Percentiles rank a stretch among this genome's conserved stretches.
phyloP scores from a whole-genome alignment of 2,797 vertebrate genomes.

The Hephaestus fuliginosus region DNA sequence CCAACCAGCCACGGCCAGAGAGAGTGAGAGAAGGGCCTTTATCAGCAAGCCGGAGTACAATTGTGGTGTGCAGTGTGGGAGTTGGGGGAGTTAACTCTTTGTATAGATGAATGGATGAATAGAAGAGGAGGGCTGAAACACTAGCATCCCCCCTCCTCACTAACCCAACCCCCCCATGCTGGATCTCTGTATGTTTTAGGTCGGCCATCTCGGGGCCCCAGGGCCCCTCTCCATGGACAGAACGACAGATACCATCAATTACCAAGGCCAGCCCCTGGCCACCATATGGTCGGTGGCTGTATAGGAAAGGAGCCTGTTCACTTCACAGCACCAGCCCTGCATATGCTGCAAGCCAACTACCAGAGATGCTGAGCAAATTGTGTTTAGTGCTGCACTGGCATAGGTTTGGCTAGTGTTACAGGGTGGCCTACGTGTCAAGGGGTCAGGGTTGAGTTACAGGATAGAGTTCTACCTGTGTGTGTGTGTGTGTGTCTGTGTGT shows the following conservation, averaged over 20 bases:
- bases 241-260: conserved; percentile 88
- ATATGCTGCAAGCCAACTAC: conserved; percentile 80
- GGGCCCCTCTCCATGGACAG: conserved; percentile 77
- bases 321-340: conserved; percentile 75
- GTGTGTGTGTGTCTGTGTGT: conserved; percentile 51
- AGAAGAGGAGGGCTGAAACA: conserved; percentile 86
- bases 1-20: conserved; percentile 65
- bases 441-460: conserved; percentile 79
- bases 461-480: conserved; percentile 70
- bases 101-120: conserved; percentile 86
- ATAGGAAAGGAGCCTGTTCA: conserved; percentile 81
- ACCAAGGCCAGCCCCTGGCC: conserved; percentile 81
- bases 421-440: conserved; percentile 67
- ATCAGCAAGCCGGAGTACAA: conserved; percentile 78
- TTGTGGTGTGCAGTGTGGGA: conserved; percentile 81
- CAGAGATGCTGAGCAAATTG: conserved; percentile 76
- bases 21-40: conserved; percentile 77
- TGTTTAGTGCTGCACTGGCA: conserved; percentile 50
- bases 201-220: conserved; percentile 71
- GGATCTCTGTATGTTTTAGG: conserved; percentile 84
- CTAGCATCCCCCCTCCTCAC: conserved; percentile 80
- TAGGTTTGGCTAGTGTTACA: conserved; percentile 82
- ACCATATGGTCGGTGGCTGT: conserved; percentile 89
- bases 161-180: conserved; percentile 59
- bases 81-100: conserved; percentile 87